Conservation (phyloP, 92 coral and sea anemone species). For the Porites rus region DNA sequence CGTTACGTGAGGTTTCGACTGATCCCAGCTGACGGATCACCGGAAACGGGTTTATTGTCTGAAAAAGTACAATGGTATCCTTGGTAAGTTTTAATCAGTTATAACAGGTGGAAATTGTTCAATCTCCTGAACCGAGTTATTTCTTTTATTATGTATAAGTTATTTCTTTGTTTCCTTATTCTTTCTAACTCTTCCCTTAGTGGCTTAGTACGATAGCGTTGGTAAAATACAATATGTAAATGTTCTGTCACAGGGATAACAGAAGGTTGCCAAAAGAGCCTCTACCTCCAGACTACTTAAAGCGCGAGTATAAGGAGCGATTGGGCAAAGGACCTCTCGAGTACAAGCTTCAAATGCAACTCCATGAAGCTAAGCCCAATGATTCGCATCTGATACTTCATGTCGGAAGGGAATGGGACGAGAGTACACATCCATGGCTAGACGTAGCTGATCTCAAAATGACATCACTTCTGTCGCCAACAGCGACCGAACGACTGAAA, state of each 20-base stretch:
- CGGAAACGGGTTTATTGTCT: constrained; percentile 76
- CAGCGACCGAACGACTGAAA: constrained; percentile 71
- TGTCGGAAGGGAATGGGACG: constrained; percentile 80
- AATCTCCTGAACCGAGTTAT: too few relatives aligned
- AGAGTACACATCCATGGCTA: constrained; percentile 85
- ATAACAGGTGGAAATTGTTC: too few relatives aligned
- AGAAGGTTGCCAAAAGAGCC: constrained; percentile 64
- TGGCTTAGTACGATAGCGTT: too few relatives aligned
- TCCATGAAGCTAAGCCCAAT: constrained; percentile 61
- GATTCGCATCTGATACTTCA: constrained; percentile 79
- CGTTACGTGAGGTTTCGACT: constrained; percentile 83
- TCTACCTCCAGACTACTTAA: constrained; percentile 65
- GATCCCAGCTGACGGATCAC: constrained; percentile 76
- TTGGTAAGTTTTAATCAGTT: constrained; percentile 52
- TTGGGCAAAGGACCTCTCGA: constrained; percentile 62
- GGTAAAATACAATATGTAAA: too few relatives aligned
- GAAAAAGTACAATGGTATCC: constrained; percentile 73
- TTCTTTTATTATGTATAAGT: too few relatives aligned
- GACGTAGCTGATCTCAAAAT: constrained; percentile 88
- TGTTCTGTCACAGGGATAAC: background rate
- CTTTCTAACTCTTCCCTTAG: too few relatives aligned
- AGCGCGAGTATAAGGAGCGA: constrained; percentile 66
- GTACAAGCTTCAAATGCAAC: constrained; percentile 83
- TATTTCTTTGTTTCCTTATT: too few relatives aligned
- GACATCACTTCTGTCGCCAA: constrained; percentile 73